Base-by-base conservation (phyloP, 2,113 vertebrate genomes). In the Heterocephalus glaber region DNA sequence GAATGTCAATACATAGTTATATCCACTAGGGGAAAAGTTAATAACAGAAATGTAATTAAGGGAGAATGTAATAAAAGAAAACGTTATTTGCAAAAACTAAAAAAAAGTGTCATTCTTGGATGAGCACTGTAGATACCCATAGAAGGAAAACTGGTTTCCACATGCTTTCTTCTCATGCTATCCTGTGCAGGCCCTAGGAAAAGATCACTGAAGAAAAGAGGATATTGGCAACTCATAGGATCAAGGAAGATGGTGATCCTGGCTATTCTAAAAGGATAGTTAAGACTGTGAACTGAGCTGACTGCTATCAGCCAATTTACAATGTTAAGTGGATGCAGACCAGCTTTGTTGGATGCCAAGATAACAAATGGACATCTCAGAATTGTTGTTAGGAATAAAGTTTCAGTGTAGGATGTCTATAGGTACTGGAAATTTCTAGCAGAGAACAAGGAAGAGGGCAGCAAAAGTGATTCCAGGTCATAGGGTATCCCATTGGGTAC, bases 41-140 rank as follows among this genome's bases (percentile, higher is more conserved):
- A 95, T 92, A 97, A 92, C 68, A 94, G 72, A 89, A 95, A 92
- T 96, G 85, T 74, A 96, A 92, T 96, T 96, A 95, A 94, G 35
- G 70, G 38, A 93, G 76, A 92, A 84, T 94, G 72, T 87, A 91
- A 97, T 96, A 70, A 96, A 95, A 96, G 52, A 89, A 95, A 94
- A 72, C 30, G 2, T 79, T 92, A 26, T 92, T 95, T 93, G 19
- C 33, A 47, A 96, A 96, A 97, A 68, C 10, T 82, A 54, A 76
- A 52, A 47, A 38, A 81, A 86, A 86, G 30, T 12, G 5, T 91
- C 74, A 61, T 92, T 94, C 66, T 82, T 96, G 61, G 16, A 65
- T 81, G 58, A 97, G 74, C 49, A 90, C 26, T 38, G 70, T 81
- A 81, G n/a, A 80, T 68, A 28, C 38, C 58, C 44, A 92, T 47